Evolutionary conservation across 2,888 invertebrate genomes (phyloP).

Genomic region (Sesamia inferens): DNA sequence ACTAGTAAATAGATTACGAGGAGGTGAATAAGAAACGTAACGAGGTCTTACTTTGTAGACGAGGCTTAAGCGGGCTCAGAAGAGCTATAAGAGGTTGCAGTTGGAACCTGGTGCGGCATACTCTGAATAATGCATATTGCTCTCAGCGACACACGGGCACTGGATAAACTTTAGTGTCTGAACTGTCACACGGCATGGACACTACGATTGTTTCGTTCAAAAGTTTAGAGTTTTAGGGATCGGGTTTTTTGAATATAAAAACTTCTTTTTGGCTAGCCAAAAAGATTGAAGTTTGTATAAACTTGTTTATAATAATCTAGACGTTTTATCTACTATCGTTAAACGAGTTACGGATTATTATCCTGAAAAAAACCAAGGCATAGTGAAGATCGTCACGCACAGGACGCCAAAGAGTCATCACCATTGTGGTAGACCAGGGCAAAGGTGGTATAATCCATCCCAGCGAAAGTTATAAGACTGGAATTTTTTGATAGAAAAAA

Average conservation of each 20-base stretch:
- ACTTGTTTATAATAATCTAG: background rate
- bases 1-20: slow-evolving; percentile 42
- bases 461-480: no score
- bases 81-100: slow-evolving; percentile 21
- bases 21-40: slow-evolving; percentile 54
- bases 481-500: no score
- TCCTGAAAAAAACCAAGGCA: background rate
- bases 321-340: no score
- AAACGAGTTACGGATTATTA: background rate
- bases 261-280: background rate
- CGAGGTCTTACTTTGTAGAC: slow-evolving; percentile 56
- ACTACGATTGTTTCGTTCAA: slow-evolving; percentile 17
- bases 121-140: slow-evolving; percentile 69
- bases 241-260: slow-evolving; percentile 9
- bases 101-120: slow-evolving; percentile 48
- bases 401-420: no score
- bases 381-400: no score
- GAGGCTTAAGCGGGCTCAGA: slow-evolving; percentile 8
- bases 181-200: background rate
- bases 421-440: no score
- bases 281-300: background rate
- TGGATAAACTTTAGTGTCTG: slow-evolving; percentile 47
- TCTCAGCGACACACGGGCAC: slow-evolving; percentile 41
- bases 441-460: no score
- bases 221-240: background rate